Evolutionary conservation across 2,113 vertebrate species (phyloP).

Genomic region (Saguinus imperator): DNA sequence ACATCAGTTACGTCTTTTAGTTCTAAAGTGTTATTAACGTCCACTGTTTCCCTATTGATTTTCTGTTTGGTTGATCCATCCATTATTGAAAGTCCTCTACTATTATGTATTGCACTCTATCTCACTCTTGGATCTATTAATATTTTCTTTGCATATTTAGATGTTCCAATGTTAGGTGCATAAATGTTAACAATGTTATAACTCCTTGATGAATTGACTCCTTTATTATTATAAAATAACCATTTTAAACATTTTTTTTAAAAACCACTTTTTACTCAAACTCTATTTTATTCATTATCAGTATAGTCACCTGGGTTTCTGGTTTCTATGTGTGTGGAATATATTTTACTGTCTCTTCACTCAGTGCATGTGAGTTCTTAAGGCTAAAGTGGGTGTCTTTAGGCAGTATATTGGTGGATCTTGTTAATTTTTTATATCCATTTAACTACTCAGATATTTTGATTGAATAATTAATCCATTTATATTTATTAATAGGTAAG

Average conservation of each 20-base stretch:
- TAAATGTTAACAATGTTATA: background rate
- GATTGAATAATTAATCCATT: background rate
- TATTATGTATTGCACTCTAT: background rate
- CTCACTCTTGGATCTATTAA: background rate
- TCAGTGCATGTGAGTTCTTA: background rate
- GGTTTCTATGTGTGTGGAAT: background rate
- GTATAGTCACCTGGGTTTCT: background rate
- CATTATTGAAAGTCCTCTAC: background rate
- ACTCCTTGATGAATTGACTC: background rate
- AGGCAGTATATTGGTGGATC: background rate
- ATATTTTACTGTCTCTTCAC: background rate
- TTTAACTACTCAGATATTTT: background rate
- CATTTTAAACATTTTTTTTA: background rate
- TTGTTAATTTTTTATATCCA: background rate
- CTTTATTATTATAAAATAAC: background rate
- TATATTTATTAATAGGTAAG: background rate
- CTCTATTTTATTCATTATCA: background rate
- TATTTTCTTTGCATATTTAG: background rate
- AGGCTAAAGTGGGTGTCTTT: background rate
- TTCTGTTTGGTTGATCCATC: background rate
- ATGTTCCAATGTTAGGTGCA: background rate
- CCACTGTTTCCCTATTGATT: background rate
- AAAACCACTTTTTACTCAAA: background rate
- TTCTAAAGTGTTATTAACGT: background rate
- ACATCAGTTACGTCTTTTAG: background rate